Evolutionary conservation across 2,113 vertebrate species (phyloP), one percentile per base, ranked within the genome.

Genomic region (Leptobrachium leishanense): DNA sequence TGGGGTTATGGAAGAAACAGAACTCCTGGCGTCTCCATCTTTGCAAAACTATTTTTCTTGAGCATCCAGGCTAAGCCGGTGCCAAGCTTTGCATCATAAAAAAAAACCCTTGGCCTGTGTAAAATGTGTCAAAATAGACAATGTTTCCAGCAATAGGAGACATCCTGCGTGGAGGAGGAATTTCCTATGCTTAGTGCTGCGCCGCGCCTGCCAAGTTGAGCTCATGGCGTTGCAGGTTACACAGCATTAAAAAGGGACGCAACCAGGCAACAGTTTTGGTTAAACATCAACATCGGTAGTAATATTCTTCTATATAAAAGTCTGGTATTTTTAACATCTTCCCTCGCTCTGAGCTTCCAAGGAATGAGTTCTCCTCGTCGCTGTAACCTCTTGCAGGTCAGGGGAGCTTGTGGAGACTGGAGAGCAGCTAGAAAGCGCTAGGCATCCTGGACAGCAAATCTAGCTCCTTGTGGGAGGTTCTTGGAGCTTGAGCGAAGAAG

Each of bases 61-160:
- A 68, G 55, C 50, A 53, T 74, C 55, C 53, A 74, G 64, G 71
- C 31, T 59, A 4, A 6, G 31, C 9, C 11, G 3, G 13, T 41
- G 78, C 78, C 78, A 80, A 80, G 64, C 42, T 80, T 74, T 68
- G 78, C 69, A 66, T 79, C 78, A 80, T 80, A 11, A 76, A 74
- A 68, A 68, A 80, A 68, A 53, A 55, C 12, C 53, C 41, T 74
- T 80, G 71, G 78, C 63, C 64, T 40, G 15, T 39, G 68, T 57
- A 74, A 74, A 80, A 80, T 44, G 78, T 80, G 77, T 80, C 71
- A 68, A 62, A 80, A 68, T 80, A 74, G 78, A 74, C 71, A 62
- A 59, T 39, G 71, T 74, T 54, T 80, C 78, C 78, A 80, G 78
- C 78, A 68, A 74, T 68, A n/a, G 78, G 78, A 80, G 78, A 68